Base-by-base conservation (phyloP, 2,797 vertebrate genomes). In the Mus spretus region DNA sequence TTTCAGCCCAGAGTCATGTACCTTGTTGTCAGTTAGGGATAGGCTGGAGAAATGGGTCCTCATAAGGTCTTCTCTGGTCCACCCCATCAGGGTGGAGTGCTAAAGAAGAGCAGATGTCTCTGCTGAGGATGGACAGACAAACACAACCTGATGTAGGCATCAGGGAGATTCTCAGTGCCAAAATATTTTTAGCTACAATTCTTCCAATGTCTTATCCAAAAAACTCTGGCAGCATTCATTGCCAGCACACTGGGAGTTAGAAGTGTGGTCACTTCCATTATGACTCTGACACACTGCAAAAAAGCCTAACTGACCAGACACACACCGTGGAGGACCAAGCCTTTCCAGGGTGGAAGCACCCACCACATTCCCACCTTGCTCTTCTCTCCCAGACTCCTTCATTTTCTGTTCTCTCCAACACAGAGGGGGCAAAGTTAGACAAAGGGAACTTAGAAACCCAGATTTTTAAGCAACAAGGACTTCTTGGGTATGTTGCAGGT, bases 331-430 rank as follows among this genome's bases (percentile, higher is more conserved):
- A 47, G 67, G 63, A 22, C 31, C 63, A 28, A 4, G 12, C 72
- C 2, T 0, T 31, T 86, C 40, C 81, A 28, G 59, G 50, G 79
- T 72, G 24, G 72, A 74, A 15, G 47, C 53, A 59, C 85, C 61
- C 37, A 0, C 83, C 28, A 6, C 44, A 22, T 79, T 79, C 44
- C 74, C 14, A 28, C 6, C 26, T 34, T 2, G 4, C 26, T 79
- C 0, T 63, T 75, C 86, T 82, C 34, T 82, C 70, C 53, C 13
- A 8, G 20, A 57, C 26, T 85, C 57, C 80, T 82, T 83, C 70
- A 53, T 95, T 95, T 91, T 59, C 63, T 83, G 2, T 93, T 92
- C 87, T 93, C 70, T 93, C 40, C 77, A 82, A 72, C 85, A 93
- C 0, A 11, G 63, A 92, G 53, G 88, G 70, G n/a, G 50, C 13